A percentile compares a stretch with the other conserved stretches of the same genome.
Evolutionary conservation across 2,113 vertebrate genomes (phyloP).

Genomic region (Syrrhaptes paradoxus): DNA sequence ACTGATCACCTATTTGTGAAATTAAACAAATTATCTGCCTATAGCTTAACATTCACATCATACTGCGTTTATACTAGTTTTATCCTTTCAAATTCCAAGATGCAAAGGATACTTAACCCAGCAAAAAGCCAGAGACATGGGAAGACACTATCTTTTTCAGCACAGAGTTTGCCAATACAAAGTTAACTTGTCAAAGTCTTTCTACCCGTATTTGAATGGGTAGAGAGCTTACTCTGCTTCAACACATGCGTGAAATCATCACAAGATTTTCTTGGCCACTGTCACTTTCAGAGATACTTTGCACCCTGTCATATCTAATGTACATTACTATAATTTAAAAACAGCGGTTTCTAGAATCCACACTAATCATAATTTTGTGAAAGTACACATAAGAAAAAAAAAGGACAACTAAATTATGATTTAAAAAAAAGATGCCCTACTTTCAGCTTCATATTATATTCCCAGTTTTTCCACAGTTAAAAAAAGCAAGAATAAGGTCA

Average conservation of each 20-base stretch:
- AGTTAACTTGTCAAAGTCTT: background rate
- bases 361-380: background rate
- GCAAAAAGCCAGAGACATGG: background rate
- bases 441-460: background rate
- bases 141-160: background rate
- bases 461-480: background rate
- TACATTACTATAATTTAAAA: background rate
- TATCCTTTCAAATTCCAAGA: background rate
- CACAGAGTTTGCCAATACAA: background rate
- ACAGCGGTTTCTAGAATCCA: background rate
- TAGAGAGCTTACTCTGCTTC: background rate
- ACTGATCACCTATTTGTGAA: background rate
- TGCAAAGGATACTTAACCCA: background rate
- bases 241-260: background rate
- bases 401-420: background rate
- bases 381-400: background rate
- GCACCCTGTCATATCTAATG: background rate
- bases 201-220: background rate
- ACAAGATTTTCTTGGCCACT: background rate
- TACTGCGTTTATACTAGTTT: background rate
- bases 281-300: background rate
- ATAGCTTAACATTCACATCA: background rate
- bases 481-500: background rate
- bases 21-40: background rate
- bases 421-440: background rate